Conservation (phyloP, 2,113 vertebrate species). For the Archilochus colubris region DNA sequence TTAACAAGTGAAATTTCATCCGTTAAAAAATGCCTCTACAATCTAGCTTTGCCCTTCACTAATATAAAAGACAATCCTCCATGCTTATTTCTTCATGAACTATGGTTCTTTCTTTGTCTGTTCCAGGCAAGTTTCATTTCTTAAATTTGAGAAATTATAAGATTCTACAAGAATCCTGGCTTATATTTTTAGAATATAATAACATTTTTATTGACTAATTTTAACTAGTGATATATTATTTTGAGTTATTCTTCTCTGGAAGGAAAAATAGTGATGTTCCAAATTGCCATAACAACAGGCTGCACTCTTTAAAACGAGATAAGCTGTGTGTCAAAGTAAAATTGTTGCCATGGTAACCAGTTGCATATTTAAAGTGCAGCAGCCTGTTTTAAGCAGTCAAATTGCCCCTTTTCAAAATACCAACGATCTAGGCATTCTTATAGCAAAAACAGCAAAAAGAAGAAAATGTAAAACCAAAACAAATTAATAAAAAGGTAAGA, state of each 20-base stretch:
- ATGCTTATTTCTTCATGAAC: not conserved
- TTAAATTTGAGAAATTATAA: not conserved
- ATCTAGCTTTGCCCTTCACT: not conserved
- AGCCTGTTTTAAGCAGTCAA: conserved; percentile 74
- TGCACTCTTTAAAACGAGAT: conserved; percentile 70
- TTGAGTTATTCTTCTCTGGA: not conserved
- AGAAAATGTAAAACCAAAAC: not conserved
- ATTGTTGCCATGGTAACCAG: conserved; percentile 73
- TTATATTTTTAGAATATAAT: not conserved
- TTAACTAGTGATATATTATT: not conserved
- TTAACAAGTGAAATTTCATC: not conserved
- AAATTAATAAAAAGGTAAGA: not conserved
- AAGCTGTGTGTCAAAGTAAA: conserved; percentile 73
- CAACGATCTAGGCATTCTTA: not conserved
- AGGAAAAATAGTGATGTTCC: conserved; percentile 24
- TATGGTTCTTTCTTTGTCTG: not conserved
- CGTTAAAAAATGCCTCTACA: not conserved
- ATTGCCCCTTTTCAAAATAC: conserved; percentile 57
- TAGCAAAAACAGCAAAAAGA: not conserved
- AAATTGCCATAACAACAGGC: conserved; percentile 77
- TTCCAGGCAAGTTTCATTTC: not conserved
- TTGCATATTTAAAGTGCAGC: conserved; percentile 69
- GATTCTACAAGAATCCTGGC: not conserved
- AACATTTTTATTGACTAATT: not conserved
- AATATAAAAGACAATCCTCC: not conserved